Evolutionary conservation across 2,888 invertebrate genomes (phyloP).

Genomic region (Thumatha senex): DNA sequence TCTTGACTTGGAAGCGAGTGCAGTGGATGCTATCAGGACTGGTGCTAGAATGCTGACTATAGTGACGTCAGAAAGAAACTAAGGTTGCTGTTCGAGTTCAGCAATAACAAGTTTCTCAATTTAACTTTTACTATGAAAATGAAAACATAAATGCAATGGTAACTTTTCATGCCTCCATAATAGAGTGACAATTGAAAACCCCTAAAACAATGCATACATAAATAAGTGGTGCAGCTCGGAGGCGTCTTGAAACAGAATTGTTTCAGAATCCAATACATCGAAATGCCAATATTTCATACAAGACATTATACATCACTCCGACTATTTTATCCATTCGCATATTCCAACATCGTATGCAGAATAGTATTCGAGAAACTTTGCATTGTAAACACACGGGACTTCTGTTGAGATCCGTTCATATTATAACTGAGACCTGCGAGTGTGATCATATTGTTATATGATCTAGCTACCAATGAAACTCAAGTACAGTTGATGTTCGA

Average conservation of each 20-base stretch:
- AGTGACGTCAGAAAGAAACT: too few relatives aligned
- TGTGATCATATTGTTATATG: background rate
- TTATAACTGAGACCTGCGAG: background rate
- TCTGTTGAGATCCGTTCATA: background rate
- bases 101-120: background rate
- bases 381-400: conserved; percentile 28
- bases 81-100: too few relatives aligned
- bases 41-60: too few relatives aligned
- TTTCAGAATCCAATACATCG: conserved; percentile 34
- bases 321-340: conserved; percentile 45
- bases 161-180: background rate
- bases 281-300: conserved; percentile 44
- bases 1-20: too few relatives aligned
- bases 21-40: too few relatives aligned
- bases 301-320: conserved; percentile 46
- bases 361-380: conserved; percentile 48
- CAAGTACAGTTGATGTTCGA: too few relatives aligned
- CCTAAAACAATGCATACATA: conserved; percentile 20
- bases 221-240: conserved; percentile 6
- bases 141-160: background rate
- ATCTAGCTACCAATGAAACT: too few relatives aligned
- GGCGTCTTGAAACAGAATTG: conserved; percentile 19
- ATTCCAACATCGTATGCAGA: conserved; percentile 49
- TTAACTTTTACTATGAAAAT: background rate
- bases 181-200: conserved; percentile 2